These are phyloP conservation scores for Actinostola sp. DNA, from an alignment of 92 coral and sea anemone species.

Conservation along the genomic window DNA sequence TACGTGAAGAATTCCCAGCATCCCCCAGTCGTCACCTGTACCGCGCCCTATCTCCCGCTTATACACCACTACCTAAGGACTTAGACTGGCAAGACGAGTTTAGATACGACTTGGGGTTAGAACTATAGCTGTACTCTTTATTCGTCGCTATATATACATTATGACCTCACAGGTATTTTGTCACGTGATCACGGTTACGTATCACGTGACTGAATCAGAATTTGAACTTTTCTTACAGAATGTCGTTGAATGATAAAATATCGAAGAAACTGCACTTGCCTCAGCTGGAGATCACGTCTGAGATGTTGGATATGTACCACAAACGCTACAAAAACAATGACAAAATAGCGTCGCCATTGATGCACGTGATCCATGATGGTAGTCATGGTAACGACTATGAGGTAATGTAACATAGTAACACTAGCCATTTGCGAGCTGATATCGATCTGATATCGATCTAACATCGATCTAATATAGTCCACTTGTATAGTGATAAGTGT, in stretches of 20 bases:
- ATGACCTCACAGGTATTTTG: neutral
- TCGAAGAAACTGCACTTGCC: slow-evolving; percentile 35
- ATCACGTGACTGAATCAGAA: neutral
- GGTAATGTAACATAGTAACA: too few relatives aligned
- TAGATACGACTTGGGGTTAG: slow-evolving; percentile 57
- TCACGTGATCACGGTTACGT: neutral
- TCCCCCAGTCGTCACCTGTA: slow-evolving; percentile 87
- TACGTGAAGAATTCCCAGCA: slow-evolving; percentile 89
- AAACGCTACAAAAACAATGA: slow-evolving; percentile 63
- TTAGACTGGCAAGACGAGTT: slow-evolving; percentile 97
- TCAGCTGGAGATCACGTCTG: slow-evolving; percentile 41
- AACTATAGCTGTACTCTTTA: slow-evolving; percentile 12
- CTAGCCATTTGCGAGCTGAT: too few relatives aligned
- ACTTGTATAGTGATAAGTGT: neutral
- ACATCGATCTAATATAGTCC: neutral
- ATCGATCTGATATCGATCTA: too few relatives aligned
- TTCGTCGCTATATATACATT: slow-evolving; percentile 1
- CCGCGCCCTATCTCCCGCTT: slow-evolving; percentile 83
- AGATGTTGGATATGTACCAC: slow-evolving; percentile 21
- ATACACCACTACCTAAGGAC: slow-evolving; percentile 73
- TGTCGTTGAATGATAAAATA: slow-evolving; percentile 1
- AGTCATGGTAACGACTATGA: neutral
- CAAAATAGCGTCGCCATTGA: slow-evolving; percentile 22
- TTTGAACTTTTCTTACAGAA: slow-evolving; percentile 9
- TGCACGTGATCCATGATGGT: neutral